phyloP scores from a whole-genome alignment of 2,797 vertebrate species.

The Tauraco hartlaubi region DNA sequence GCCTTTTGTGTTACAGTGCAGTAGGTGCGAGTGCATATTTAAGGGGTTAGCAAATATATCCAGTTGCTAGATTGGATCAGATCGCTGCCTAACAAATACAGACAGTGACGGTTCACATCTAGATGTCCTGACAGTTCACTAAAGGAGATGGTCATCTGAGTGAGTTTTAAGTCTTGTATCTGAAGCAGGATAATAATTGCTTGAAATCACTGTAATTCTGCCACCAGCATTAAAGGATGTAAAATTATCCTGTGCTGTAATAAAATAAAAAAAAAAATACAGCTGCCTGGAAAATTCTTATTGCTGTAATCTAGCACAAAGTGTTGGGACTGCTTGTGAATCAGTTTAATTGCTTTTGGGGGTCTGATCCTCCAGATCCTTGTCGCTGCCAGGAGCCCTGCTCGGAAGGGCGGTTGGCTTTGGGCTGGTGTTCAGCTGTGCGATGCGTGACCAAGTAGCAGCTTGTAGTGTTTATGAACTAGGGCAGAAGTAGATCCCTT shows the following conservation, averaged over 20 bases:
- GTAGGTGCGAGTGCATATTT: background rate
- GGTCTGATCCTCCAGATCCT: background rate
- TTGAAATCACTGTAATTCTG: background rate
- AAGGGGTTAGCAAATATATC: constrained; percentile 28
- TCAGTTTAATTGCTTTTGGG: background rate
- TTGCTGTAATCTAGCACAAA: background rate
- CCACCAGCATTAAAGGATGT: background rate
- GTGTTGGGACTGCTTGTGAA: background rate
- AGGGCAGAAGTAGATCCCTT: constrained; percentile 29
- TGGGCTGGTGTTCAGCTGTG: background rate
- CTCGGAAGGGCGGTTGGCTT: background rate
- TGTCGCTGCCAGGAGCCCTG: background rate
- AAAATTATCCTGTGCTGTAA: background rate
- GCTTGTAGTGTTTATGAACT: constrained; percentile 33
- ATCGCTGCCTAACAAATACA: background rate
- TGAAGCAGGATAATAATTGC: background rate
- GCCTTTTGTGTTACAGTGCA: background rate
- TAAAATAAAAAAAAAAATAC: background rate
- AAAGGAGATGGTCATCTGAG: background rate
- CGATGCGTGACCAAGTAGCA: background rate
- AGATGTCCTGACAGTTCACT: background rate
- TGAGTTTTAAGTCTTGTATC: background rate
- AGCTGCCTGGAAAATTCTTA: background rate
- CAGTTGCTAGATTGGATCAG: constrained; percentile 10
- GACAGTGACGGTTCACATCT: background rate